phyloP scores from a whole-genome alignment of 2,797 vertebrate species.

The Pristis pectinata region DNA sequence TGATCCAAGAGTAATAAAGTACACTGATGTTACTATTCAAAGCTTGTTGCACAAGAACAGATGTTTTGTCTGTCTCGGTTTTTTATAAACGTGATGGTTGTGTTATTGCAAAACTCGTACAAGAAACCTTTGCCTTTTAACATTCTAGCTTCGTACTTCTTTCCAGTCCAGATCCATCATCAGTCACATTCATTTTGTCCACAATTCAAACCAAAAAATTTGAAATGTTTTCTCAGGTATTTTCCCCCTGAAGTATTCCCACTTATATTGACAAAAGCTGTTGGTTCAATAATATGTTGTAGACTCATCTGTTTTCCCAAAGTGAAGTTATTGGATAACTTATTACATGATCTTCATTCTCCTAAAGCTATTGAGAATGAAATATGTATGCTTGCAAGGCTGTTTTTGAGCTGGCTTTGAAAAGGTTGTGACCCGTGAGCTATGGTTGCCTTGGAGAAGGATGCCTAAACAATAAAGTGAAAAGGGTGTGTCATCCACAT shows the following conservation, averaged over 20 bases:
- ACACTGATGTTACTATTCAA: not conserved
- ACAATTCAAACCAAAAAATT: not conserved
- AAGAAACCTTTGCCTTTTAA: not conserved
- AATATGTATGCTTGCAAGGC: not conserved
- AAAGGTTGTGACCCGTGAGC: not conserved
- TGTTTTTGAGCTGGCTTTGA: conserved; percentile 2
- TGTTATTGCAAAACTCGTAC: not conserved
- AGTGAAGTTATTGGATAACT: not conserved
- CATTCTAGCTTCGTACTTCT: not conserved
- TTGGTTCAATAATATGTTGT: not conserved
- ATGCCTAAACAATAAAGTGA: conserved; percentile 18
- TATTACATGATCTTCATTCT: not conserved
- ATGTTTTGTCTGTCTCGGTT: not conserved
- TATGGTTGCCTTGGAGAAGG: conserved; percentile 24
- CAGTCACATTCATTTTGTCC: not conserved
- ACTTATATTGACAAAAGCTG: not conserved
- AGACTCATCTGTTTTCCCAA: not conserved
- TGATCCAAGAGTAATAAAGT: not conserved
- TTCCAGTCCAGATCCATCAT: not conserved
- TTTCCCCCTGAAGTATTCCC: not conserved
- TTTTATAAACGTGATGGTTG: not conserved
- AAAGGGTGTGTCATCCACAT: conserved; percentile 4
- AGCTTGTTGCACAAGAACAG: not conserved
- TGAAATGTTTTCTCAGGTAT: not conserved
- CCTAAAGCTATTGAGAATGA: not conserved